These are phyloP conservation scores for Amphiprion percula DNA, from an alignment of 2,113 vertebrate genomes.

Conservation along the genomic window DNA sequence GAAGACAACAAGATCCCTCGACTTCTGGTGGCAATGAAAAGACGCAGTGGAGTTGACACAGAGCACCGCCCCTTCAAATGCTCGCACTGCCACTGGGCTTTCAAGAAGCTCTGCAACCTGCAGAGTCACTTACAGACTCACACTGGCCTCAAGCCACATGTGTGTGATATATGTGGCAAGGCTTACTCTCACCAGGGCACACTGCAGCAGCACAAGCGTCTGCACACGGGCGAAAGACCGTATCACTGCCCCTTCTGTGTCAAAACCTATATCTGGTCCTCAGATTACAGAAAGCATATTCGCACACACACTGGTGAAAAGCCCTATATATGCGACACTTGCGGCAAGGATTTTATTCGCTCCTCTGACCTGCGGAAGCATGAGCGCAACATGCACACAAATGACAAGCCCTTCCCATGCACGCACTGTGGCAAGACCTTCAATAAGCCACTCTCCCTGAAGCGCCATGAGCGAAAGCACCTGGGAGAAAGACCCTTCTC, in stretches of 20 bases:
- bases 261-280: slow-evolving; percentile 85
- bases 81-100: slow-evolving; percentile 78
- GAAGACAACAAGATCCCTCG: slow-evolving; percentile 50
- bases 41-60: slow-evolving; percentile 53
- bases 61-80: slow-evolving; percentile 82
- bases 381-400: slow-evolving; percentile 87
- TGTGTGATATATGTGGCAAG: slow-evolving; percentile 86
- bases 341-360: slow-evolving; percentile 85
- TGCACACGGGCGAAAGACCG: slow-evolving; percentile 85
- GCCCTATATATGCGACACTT: slow-evolving; percentile 81
- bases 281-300: slow-evolving; percentile 84
- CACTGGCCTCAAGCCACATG: slow-evolving; percentile 84
- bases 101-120: slow-evolving; percentile 88
- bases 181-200: slow-evolving; percentile 84
- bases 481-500: slow-evolving; percentile 87
- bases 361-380: slow-evolving; percentile 86
- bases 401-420: slow-evolving; percentile 88
- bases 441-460: slow-evolving; percentile 86
- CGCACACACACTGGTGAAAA: slow-evolving; percentile 85
- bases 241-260: slow-evolving; percentile 84
- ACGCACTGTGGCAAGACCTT: slow-evolving; percentile 87
- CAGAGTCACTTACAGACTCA: slow-evolving; percentile 88
- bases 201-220: slow-evolving; percentile 84
- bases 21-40: slow-evolving; percentile 78
- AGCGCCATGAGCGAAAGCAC: slow-evolving; percentile 89